These are phyloP conservation scores for Anas capensis DNA, from an alignment of 2,797 vertebrate species.

Conservation along the genomic window DNA sequence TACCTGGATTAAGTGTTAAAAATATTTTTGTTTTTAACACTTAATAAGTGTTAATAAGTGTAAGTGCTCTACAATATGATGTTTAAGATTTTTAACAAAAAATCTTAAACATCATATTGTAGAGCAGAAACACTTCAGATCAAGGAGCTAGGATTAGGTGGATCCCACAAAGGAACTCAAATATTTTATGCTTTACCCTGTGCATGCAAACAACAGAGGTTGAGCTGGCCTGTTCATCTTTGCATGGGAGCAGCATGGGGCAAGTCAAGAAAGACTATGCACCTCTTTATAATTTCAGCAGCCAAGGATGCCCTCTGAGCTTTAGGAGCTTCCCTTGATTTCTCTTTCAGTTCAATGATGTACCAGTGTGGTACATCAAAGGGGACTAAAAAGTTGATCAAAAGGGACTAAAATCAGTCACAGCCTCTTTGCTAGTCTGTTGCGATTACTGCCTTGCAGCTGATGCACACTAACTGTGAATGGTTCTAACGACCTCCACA, in stretches of 20 bases:
- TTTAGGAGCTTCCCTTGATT: neutral
- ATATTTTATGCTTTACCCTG: neutral
- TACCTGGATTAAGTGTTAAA: neutral
- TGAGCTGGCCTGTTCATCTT: neutral
- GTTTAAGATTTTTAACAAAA: too few species aligned
- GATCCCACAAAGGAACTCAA: neutral
- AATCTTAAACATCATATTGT: neutral
- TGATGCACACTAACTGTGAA: neutral
- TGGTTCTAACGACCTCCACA: neutral
- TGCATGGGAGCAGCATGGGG: neutral
- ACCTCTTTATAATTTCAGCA: neutral
- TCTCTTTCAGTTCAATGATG: neutral
- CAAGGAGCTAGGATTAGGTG: neutral
- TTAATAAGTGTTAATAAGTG: too few species aligned
- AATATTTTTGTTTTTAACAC: neutral
- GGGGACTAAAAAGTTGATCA: neutral
- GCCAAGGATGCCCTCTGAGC: fast-evolving
- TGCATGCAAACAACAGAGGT: neutral
- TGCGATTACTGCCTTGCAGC: neutral
- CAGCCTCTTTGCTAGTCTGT: neutral
- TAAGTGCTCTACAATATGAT: too few species aligned
- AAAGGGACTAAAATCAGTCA: neutral
- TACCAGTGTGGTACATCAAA: neutral
- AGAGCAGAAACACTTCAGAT: neutral
- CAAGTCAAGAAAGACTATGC: neutral